Base-by-base conservation (phyloP, 2,888 invertebrate species). In the Leptothorax acervorum region DNA sequence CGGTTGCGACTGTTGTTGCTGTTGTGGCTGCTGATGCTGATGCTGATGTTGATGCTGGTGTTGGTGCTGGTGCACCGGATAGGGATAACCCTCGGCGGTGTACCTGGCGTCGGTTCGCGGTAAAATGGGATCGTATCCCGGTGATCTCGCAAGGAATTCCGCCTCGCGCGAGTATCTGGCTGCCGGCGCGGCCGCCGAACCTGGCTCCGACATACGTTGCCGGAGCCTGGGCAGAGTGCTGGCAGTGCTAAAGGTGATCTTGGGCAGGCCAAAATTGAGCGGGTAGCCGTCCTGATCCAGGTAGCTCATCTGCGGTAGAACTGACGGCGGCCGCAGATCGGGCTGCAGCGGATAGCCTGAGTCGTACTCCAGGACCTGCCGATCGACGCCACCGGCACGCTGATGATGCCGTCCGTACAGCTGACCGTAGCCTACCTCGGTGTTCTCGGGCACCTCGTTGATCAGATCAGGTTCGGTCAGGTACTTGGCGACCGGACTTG, bases 31-130 rank as follows among this genome's bases (percentile, higher is more conserved):
- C 15, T 91, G 89, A 45, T 88, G 88, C 86, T 95, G 95, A 12
- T 95, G 95, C 68, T 95, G 88, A 65, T 89, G 87, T 87, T 95
- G 95, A 12, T 95, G 95, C 71, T 96, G 92, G 18, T 68, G 48
- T 63, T 92, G 91, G 75, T 96, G 95, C 83, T 92, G 93, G 83
- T 93, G 93, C 62, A 90, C 87, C 23, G 96, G 96, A 75, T 96
- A 96, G 0, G 97, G 97, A 94, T 98, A 98, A 11, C 98, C 98
- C 90, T 98, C 98, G 81, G 97, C 96, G 5, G 98, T 98, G 93
- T 97, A 97, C 87, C 98, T 96, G 73, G 93, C 90, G 75, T 94
- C 93, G 55, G 88, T 91, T 31, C 93, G 87, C 18, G 92, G 87
- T 53, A 92, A 73, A n/a, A 92, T 90, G 0, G 87, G 91, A 76